phyloP scores from a whole-genome alignment of 2,113 vertebrate genomes.

The Planiliza haematocheilus region DNA sequence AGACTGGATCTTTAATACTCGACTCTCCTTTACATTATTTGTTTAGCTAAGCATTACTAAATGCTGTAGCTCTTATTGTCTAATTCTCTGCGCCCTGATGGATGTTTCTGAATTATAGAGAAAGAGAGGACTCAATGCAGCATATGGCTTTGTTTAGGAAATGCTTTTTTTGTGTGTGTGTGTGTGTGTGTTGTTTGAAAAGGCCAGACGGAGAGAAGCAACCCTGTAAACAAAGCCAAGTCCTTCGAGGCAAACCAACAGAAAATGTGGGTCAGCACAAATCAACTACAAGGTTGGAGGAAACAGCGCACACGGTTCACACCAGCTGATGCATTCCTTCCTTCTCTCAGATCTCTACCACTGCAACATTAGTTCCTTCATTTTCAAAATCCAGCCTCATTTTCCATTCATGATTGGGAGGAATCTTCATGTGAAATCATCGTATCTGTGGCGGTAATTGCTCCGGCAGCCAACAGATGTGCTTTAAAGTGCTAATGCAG shows the following conservation, averaged over 20 bases:
- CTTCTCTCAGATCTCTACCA: background rate
- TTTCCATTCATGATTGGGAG: constrained; percentile 45
- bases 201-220: constrained; percentile 66
- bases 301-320: constrained; percentile 5
- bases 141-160: constrained; percentile 73
- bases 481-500: constrained; percentile 77
- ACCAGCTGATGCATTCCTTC: background rate
- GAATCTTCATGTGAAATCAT: constrained; percentile 51
- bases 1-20: background rate
- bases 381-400: constrained; percentile 54
- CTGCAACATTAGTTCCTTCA: constrained; percentile 40
- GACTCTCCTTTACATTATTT: background rate
- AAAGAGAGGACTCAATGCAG: constrained; percentile 9
- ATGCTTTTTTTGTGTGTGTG: constrained; percentile 43
- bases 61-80: background rate
- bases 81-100: background rate
- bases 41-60: background rate
- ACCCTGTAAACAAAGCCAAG: constrained; percentile 68
- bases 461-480: constrained; percentile 66
- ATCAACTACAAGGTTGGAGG: constrained; percentile 13
- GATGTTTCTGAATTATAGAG: constrained; percentile 16
- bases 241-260: constrained; percentile 64
- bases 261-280: constrained; percentile 67
- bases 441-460: constrained; percentile 64
- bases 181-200: too few species aligned